Evolutionary conservation across 35 echinoderm and acorn worm genomes (phyloP).

Genomic region (Ophioderma brevispina): DNA sequence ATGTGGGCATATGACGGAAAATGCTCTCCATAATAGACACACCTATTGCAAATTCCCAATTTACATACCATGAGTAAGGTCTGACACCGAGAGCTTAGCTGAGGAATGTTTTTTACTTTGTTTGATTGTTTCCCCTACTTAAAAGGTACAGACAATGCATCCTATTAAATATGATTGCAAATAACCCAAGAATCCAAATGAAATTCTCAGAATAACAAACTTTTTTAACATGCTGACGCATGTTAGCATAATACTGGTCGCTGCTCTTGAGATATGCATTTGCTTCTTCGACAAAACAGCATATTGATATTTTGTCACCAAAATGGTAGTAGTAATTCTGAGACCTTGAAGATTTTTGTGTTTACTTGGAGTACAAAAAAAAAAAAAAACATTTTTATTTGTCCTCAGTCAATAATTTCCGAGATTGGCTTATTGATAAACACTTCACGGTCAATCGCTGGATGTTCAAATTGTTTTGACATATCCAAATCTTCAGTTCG

Average conservation of each 20-base stretch:
- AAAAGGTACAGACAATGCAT: constrained; percentile 53
- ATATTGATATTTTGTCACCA: background rate
- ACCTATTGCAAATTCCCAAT: constrained; percentile 52
- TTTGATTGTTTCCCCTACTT: constrained; percentile 29
- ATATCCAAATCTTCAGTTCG: background rate
- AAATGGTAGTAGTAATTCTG: background rate
- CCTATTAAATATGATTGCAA: constrained; percentile 62
- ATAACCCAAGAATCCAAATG: constrained; percentile 77
- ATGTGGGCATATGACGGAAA: constrained; percentile 49
- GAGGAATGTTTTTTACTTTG: constrained; percentile 55
- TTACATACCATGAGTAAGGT: constrained; percentile 72
- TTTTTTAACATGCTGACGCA: constrained; percentile 70
- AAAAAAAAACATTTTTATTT: too few species aligned
- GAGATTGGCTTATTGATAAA: background rate
- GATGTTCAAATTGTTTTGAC: background rate
- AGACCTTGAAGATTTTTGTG: background rate
- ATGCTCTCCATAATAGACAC: constrained; percentile 35
- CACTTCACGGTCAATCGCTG: background rate
- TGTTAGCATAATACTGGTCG: background rate
- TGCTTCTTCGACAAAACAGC: background rate
- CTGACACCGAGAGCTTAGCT: constrained; percentile 53
- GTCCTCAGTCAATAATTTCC: background rate
- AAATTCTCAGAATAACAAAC: constrained; percentile 38
- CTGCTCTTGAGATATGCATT: background rate
- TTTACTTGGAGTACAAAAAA: background rate